Evolutionary conservation across 2,113 vertebrate species (phyloP).

Genomic region (Tamias sibiricus): DNA sequence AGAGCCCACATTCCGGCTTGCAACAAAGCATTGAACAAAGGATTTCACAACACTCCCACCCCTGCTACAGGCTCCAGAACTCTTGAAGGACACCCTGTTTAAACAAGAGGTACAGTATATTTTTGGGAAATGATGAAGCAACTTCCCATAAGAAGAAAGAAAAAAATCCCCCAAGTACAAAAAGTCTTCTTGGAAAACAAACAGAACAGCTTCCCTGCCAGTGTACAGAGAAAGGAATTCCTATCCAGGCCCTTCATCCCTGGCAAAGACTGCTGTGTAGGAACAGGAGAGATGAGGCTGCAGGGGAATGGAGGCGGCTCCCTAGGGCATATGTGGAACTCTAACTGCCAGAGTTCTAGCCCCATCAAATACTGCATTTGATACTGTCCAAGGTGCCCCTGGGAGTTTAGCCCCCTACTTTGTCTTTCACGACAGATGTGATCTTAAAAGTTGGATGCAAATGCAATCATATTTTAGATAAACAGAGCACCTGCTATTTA

Average conservation of each 20-base stretch:
- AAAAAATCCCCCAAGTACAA: constrained; percentile 74
- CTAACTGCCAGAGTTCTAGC: not conserved
- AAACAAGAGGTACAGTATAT: constrained; percentile 74
- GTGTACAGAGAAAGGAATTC: constrained; percentile 56
- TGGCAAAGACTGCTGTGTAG: constrained; percentile 38
- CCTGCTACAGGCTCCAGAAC: constrained; percentile 56
- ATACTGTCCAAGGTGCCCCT: not conserved
- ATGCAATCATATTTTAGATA: not conserved
- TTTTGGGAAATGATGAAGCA: constrained; percentile 80
- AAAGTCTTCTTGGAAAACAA: constrained; percentile 77
- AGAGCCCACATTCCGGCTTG: constrained; percentile 11
- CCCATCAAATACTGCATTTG: not conserved
- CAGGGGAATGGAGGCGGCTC: not conserved
- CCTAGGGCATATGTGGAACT: not conserved
- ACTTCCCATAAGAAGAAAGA: constrained; percentile 76
- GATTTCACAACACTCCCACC: constrained; percentile 77
- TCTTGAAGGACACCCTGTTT: constrained; percentile 76
- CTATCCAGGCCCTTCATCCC: constrained; percentile 45
- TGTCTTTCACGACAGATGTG: not conserved
- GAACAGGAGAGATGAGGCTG: not conserved
- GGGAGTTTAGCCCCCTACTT: not conserved
- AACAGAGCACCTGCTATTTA: not conserved
- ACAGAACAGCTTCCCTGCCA: constrained; percentile 59
- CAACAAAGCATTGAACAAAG: constrained; percentile 66
- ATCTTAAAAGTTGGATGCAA: not conserved